phyloP scores from a whole-genome alignment of 2,113 vertebrate species.

The Solea solea region DNA sequence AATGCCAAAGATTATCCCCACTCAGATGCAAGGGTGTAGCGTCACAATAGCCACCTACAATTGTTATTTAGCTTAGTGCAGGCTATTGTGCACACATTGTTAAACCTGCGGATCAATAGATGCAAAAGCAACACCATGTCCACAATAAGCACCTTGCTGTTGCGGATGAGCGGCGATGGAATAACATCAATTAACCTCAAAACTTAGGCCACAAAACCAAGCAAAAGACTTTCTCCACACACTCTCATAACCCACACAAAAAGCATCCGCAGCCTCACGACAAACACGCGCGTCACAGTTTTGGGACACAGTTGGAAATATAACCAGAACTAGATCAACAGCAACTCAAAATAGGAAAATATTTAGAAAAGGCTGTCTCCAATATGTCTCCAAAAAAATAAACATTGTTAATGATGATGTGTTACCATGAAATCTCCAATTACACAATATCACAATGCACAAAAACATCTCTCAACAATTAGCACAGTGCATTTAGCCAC shows the following conservation, averaged over 20 bases:
- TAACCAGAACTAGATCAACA: no score
- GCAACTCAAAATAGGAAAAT: no score
- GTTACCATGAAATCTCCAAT: background rate
- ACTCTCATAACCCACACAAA: background rate
- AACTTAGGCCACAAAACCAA: background rate
- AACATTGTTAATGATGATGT: background rate
- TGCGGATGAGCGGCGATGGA: background rate
- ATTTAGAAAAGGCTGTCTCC: no score
- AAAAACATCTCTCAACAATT: background rate
- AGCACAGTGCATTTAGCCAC: background rate
- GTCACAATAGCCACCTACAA: slow-evolving; percentile 1
- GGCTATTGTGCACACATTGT: slow-evolving; percentile 9
- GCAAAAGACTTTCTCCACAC: background rate
- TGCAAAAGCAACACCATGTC: background rate
- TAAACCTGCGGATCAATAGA: slow-evolving; percentile 17
- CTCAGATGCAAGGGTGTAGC: slow-evolving; percentile 5
- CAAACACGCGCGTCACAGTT: background rate
- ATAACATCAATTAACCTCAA: background rate
- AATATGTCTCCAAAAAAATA: background rate
- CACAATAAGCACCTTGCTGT: background rate
- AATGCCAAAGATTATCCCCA: slow-evolving; percentile 42
- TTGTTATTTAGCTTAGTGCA: background rate
- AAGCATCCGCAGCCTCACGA: no score
- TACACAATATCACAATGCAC: background rate
- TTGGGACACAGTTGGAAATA: background rate